phyloP scores from a whole-genome alignment of 2,797 vertebrate genomes.

The Melopsittacus undulatus region DNA sequence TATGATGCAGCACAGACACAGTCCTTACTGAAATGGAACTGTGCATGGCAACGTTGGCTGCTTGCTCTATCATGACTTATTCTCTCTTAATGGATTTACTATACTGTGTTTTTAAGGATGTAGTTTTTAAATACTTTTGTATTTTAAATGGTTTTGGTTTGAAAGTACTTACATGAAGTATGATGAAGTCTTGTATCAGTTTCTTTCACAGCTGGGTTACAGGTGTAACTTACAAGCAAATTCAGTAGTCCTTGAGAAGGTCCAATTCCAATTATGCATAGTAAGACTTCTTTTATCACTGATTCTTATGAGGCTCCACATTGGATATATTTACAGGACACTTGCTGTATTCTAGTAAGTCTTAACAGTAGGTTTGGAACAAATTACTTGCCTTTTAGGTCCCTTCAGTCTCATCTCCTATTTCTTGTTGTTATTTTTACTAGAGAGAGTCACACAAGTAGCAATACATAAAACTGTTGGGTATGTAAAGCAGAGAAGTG shows the following conservation, averaged over 20 bases:
- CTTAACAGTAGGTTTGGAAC: neutral
- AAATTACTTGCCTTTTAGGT: neutral
- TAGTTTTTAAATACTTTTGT: neutral
- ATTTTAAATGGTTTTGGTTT: neutral
- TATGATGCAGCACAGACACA: neutral
- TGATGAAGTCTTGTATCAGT: neutral
- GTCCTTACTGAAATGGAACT: neutral
- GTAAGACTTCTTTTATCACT: neutral
- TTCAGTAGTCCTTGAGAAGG: neutral
- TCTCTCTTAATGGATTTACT: neutral
- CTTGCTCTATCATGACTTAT: neutral
- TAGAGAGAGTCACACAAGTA: neutral
- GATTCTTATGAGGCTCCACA: fast-evolving
- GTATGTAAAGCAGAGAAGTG: neutral
- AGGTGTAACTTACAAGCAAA: neutral
- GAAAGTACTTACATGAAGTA: neutral
- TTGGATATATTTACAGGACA: neutral
- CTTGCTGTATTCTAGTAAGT: neutral
- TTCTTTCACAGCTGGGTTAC: neutral
- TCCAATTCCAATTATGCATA: fast-evolving
- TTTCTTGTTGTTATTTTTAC: neutral
- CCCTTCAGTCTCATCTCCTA: neutral
- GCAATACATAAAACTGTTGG: neutral
- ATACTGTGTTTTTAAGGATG: neutral
- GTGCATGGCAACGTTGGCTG: neutral